These are phyloP conservation scores for Muricea muricata DNA, from an alignment of 92 coral and sea anemone species.

Conservation along the genomic window DNA sequence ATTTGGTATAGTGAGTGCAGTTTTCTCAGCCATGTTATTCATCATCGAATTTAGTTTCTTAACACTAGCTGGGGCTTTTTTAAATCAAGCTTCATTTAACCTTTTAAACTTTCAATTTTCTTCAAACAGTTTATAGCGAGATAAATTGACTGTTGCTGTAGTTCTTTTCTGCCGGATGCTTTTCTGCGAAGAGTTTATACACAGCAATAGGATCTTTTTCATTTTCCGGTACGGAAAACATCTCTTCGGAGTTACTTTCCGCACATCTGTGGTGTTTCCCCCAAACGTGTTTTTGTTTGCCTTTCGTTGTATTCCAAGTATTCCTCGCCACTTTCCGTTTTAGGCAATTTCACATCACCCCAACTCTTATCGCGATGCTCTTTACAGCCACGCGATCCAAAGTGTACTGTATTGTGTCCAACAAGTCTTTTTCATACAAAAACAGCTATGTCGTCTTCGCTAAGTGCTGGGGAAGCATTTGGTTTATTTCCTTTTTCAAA, in stretches of 20 bases:
- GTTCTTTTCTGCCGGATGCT: constrained; percentile 68
- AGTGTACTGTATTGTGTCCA: constrained; percentile 57
- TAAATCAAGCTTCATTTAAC: constrained; percentile 54
- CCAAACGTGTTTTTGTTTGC: constrained; percentile 65
- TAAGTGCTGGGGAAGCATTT: constrained; percentile 44
- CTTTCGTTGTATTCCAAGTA: constrained; percentile 56
- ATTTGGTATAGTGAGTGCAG: constrained; percentile 13
- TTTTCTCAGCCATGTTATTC: constrained; percentile 58
- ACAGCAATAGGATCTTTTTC: constrained; percentile 69
- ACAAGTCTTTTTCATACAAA: constrained; percentile 27
- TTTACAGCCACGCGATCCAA: constrained; percentile 55
- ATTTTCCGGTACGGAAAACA: constrained; percentile 66
- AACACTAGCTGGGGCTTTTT: constrained; percentile 50
- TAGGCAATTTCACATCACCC: constrained; percentile 56
- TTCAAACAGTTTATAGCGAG: constrained; percentile 63
- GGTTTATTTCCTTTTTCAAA: constrained; percentile 47
- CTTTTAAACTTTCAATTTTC: constrained; percentile 30
- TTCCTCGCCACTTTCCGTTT: constrained; percentile 47
- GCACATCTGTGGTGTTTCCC: constrained; percentile 54
- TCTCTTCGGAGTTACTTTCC: constrained; percentile 56
- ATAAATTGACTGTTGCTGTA: constrained; percentile 62
- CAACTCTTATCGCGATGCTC: constrained; percentile 57
- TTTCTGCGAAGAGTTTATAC: constrained; percentile 67
- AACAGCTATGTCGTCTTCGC: constrained; percentile 31
- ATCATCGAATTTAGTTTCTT: constrained; percentile 28